Evolutionary conservation across 2,113 vertebrate species (phyloP).

Genomic region (Platycercus adscitus): DNA sequence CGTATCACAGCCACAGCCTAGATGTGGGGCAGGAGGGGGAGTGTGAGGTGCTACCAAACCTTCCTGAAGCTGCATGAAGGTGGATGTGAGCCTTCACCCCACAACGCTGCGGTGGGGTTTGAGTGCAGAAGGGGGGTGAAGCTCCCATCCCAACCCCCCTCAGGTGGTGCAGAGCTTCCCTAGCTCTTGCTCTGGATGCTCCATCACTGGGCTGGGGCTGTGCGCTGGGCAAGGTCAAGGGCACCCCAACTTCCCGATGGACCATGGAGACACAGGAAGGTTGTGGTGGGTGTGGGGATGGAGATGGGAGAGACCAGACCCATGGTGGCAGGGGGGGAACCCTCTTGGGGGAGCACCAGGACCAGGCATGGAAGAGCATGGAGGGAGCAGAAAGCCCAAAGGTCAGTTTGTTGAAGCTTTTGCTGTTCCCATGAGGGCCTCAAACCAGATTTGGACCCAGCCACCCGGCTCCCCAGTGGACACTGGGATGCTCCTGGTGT

Average conservation of each 20-base stretch:
- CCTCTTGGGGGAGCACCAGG: background rate
- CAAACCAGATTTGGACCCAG: background rate
- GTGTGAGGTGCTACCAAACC: fast-evolving
- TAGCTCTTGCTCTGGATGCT: background rate
- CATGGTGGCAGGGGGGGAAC: background rate
- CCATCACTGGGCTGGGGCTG: background rate
- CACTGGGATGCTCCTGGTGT: background rate
- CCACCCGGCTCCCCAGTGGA: fast-evolving
- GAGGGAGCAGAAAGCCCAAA: background rate
- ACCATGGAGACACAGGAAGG: fast-evolving
- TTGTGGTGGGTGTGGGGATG: fast-evolving
- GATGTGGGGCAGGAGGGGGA: background rate
- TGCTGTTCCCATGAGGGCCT: fast-evolving
- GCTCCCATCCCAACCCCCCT: background rate
- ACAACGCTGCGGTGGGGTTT: fast-evolving
- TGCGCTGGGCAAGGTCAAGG: fast-evolving
- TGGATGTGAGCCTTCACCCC: background rate
- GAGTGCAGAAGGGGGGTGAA: background rate
- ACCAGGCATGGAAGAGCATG: background rate
- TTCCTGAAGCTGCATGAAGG: fast-evolving
- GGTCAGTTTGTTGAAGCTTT: fast-evolving
- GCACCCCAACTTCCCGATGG: fast-evolving
- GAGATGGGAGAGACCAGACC: background rate
- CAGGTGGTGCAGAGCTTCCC: background rate
- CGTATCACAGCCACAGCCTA: fast-evolving